These are phyloP conservation scores for Andrena minutula DNA, from an alignment of 2,888 invertebrate species.

Conservation along the genomic window DNA sequence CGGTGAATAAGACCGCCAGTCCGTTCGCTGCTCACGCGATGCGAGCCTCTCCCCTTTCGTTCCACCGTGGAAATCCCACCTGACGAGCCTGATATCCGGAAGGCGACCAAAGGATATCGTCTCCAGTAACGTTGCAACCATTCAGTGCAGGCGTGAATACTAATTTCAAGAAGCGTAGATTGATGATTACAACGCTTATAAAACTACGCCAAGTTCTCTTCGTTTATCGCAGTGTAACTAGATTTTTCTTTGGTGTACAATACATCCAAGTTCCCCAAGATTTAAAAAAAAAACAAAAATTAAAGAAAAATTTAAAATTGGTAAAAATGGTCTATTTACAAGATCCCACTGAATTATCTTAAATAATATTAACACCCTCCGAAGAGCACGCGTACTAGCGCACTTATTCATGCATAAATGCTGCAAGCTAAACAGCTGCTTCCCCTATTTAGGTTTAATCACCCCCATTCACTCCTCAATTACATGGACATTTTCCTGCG, in stretches of 20 bases:
- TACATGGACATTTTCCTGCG: constrained; percentile 21
- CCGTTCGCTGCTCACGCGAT: constrained; percentile 65
- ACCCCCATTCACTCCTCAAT: constrained; percentile 42
- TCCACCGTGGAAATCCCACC: constrained; percentile 58
- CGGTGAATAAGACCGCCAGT: constrained; percentile 69
- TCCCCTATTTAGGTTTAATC: constrained; percentile 34
- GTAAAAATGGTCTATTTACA: neutral
- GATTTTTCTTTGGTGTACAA: too few species aligned
- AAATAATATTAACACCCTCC: constrained; percentile 38
- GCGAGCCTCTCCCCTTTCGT: constrained; percentile 3
- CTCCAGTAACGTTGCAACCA: constrained; percentile 10
- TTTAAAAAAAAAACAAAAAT: too few species aligned
- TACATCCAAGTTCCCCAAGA: too few species aligned
- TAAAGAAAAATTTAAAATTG: too few species aligned
- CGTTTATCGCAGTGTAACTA: too few species aligned
- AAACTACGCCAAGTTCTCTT: too few species aligned
- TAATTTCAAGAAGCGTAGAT: neutral
- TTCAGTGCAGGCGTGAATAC: neutral
- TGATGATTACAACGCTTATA: too few species aligned
- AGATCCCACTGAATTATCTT: constrained; percentile 20
- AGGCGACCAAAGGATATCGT: constrained; percentile 50
- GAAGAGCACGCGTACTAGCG: constrained; percentile 19
- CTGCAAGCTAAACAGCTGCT: constrained; percentile 34
- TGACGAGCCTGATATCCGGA: constrained; percentile 36
- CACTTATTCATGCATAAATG: constrained; percentile 39